Conservation (phyloP, 2,113 vertebrate genomes). For the Orthonyx spaldingii region DNA sequence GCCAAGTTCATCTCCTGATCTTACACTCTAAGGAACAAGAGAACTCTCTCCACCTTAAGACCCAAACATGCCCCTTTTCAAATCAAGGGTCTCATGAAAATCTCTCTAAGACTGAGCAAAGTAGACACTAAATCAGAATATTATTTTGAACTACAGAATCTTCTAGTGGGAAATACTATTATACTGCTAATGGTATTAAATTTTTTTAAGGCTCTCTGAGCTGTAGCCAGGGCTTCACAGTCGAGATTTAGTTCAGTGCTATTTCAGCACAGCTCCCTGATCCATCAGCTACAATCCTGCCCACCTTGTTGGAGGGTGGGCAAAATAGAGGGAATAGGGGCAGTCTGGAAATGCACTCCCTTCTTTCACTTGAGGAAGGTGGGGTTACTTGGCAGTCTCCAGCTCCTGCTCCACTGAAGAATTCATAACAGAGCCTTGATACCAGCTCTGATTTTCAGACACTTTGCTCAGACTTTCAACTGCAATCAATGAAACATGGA, state of each 20-base stretch:
- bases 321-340: background rate
- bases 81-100: background rate
- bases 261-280: background rate
- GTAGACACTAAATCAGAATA: background rate
- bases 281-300: background rate
- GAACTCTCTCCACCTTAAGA: background rate
- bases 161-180: background rate
- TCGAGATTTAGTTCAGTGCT: background rate
- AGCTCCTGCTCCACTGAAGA: background rate
- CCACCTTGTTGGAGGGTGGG: background rate
- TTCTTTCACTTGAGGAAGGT: background rate
- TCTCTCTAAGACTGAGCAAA: background rate
- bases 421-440: background rate
- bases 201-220: background rate
- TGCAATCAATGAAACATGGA: background rate
- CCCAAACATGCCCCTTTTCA: background rate
- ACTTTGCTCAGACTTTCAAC: background rate
- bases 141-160: background rate
- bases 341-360: background rate
- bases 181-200: background rate
- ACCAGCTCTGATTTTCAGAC: background rate
- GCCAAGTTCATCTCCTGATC: background rate
- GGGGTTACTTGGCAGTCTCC: background rate
- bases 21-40: background rate
- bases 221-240: background rate